Percentiles rank a stretch among this genome's conserved stretches.
These are phyloP conservation scores for Onychomys leucogaster DNA, from an alignment of 2,797 vertebrate species.

Conservation along the genomic window DNA sequence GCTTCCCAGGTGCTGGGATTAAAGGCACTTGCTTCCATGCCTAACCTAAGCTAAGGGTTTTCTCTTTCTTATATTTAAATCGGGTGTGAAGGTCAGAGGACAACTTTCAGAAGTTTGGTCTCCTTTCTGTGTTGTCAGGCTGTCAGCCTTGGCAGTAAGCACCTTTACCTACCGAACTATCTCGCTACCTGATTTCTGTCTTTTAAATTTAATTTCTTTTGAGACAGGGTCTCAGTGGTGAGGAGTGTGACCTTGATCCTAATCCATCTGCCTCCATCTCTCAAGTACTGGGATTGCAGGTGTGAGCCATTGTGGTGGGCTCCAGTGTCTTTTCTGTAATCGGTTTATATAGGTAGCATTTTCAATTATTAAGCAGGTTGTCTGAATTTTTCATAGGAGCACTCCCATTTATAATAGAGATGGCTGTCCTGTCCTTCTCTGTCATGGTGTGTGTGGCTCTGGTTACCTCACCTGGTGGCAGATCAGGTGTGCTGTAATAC, in stretches of 20 bases:
- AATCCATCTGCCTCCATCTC: background rate
- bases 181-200: background rate
- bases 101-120: background rate
- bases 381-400: constrained; percentile 69
- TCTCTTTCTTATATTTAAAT: background rate
- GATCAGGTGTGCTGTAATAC: constrained; percentile 44
- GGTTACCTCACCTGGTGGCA: constrained; percentile 45
- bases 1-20: background rate
- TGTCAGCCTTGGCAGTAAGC: background rate
- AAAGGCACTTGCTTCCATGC: background rate
- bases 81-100: background rate
- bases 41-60: background rate
- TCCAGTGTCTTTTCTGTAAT: constrained; percentile 31
- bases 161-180: too few species aligned
- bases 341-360: constrained; percentile 33
- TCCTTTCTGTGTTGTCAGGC: background rate
- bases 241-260: background rate
- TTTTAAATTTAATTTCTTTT: background rate
- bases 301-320: background rate
- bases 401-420: constrained; percentile 16
- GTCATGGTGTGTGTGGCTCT: constrained; percentile 24
- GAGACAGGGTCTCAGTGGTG: background rate
- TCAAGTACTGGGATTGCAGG: background rate
- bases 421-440: background rate
- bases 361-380: constrained; percentile 65